A percentile compares a stretch with the other conserved stretches of the same genome.
phyloP scores from a whole-genome alignment of 2,797 vertebrate genomes.

The Psittacula echo region DNA sequence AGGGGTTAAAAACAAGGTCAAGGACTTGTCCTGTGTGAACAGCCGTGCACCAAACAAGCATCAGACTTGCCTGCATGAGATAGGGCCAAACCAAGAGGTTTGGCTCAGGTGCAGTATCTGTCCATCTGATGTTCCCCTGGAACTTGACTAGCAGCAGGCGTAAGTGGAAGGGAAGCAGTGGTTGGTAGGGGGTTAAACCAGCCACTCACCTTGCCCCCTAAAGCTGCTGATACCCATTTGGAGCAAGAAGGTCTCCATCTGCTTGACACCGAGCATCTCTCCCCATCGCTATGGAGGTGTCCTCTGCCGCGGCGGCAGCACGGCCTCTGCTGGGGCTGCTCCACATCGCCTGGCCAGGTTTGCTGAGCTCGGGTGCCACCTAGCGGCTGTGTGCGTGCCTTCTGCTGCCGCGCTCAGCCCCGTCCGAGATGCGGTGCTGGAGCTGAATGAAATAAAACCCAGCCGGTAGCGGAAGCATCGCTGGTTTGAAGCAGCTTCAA shows the following conservation, averaged over 20 bases:
- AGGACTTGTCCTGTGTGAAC: background rate
- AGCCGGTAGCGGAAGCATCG: fast-evolving
- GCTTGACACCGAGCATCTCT: background rate
- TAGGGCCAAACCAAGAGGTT: background rate
- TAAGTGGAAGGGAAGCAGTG: background rate
- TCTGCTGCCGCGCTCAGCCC: fast-evolving
- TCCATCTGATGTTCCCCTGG: background rate
- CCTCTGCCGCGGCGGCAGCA: background rate
- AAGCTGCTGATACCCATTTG: fast-evolving
- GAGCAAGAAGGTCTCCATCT: fast-evolving
- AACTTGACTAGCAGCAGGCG: background rate
- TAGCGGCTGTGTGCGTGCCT: background rate
- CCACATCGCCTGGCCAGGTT: fast-evolving
- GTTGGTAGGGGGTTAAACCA: background rate
- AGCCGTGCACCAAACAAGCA: background rate
- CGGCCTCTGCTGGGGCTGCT: fast-evolving
- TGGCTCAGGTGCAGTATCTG: background rate
- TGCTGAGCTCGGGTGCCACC: background rate
- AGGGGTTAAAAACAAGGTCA: background rate
- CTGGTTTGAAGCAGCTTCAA: fast-evolving
- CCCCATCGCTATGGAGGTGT: fast-evolving
- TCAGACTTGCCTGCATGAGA: fast-evolving
- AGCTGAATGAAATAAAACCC: fast-evolving
- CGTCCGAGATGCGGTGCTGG: fast-evolving
- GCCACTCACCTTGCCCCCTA: background rate